Conservation (phyloP, 2,888 invertebrate genomes). For the Pristionchus japonicus region DNA sequence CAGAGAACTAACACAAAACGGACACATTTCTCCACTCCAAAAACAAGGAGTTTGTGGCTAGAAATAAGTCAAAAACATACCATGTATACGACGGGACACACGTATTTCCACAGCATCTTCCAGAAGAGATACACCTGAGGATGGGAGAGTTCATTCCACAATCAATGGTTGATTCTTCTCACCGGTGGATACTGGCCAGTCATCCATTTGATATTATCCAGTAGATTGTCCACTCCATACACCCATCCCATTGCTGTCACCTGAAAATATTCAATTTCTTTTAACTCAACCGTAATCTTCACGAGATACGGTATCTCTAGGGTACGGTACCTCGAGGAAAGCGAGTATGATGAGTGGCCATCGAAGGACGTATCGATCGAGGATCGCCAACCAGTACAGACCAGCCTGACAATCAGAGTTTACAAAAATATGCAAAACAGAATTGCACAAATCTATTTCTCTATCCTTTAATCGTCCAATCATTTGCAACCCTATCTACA, state of each 20-base stretch:
- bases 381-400: conserved; percentile 78
- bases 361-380: conserved; percentile 79
- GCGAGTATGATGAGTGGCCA: conserved; percentile 79
- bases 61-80: conserved; percentile 79
- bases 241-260: conserved; percentile 44
- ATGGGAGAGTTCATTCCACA: too few relatives aligned
- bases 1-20: background rate
- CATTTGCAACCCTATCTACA: background rate
- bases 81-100: conserved; percentile 83
- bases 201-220: conserved; percentile 79
- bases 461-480: background rate
- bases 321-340: conserved; percentile 79
- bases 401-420: conserved; percentile 69
- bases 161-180: too few relatives aligned
- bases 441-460: too few relatives aligned
- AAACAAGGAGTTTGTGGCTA: background rate
- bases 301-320: background rate
- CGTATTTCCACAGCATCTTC: conserved; percentile 83
- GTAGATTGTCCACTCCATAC: conserved; percentile 77
- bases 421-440: background rate
- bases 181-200: conserved; percentile 79
- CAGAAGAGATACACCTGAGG: conserved; percentile 79
- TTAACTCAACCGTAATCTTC: background rate
- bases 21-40: background rate
- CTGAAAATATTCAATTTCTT: background rate